Conservation (phyloP, 2,888 invertebrate species). For the Linhomoeus sp. region DNA sequence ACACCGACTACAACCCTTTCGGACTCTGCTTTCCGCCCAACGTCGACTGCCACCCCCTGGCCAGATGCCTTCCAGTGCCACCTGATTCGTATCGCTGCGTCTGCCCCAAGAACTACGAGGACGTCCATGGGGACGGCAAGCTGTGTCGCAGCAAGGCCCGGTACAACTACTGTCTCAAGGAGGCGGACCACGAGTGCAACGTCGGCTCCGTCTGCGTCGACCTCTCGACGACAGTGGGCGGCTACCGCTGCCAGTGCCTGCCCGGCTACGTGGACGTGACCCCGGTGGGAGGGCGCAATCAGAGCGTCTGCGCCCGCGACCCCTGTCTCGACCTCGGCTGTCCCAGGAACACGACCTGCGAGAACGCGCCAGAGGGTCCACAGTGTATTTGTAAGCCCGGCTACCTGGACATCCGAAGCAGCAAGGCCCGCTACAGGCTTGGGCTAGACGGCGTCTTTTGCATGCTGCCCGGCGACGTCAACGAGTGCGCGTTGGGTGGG, state of each 20-base stretch:
- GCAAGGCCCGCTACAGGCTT: neutral
- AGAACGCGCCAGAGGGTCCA: slow-evolving; percentile 71
- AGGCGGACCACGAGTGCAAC: neutral
- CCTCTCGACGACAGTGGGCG: too few relatives aligned
- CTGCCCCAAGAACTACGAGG: too few relatives aligned
- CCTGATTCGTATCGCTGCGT: too few relatives aligned
- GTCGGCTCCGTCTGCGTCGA: neutral
- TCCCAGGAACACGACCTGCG: slow-evolving; percentile 70
- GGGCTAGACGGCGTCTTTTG: slow-evolving; percentile 11
- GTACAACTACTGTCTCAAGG: neutral
- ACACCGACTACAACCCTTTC: slow-evolving; percentile 24
- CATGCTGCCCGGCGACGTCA: slow-evolving; percentile 19
- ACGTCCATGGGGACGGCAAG: too few relatives aligned
- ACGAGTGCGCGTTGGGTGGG: slow-evolving; percentile 26
- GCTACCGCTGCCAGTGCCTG: neutral
- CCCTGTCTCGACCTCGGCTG: slow-evolving; percentile 42
- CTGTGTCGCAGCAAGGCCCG: too few relatives aligned
- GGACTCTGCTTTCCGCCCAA: slow-evolving; percentile 26
- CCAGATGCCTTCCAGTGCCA: slow-evolving; percentile 15
- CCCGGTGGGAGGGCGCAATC: slow-evolving; percentile 17
- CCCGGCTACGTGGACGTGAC: slow-evolving; percentile 14
- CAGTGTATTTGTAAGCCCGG: slow-evolving; percentile 74
- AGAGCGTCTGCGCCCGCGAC: slow-evolving; percentile 19
- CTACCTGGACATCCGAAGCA: slow-evolving; percentile 42
- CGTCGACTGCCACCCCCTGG: slow-evolving; percentile 21